A percentile compares a stretch with the other conserved stretches of the same genome.
Conservation (phyloP, 2,888 invertebrate genomes). For the Limnephilus lunatus region DNA sequence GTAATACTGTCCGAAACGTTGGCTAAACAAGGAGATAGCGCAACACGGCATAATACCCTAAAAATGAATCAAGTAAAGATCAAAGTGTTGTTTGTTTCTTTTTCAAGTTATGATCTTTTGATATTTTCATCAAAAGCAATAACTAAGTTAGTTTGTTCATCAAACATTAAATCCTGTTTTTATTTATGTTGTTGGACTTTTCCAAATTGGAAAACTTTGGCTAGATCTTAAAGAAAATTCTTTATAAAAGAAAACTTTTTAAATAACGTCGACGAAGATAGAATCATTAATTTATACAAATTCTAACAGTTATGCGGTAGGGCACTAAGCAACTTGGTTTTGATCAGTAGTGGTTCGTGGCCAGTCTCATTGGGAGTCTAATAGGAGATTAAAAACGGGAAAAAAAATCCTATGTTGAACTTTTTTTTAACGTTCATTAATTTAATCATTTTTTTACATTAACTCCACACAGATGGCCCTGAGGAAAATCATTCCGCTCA, state of each 20-base stretch:
- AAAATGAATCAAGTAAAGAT: too few species aligned
- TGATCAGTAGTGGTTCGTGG: background rate
- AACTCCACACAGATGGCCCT: too few species aligned
- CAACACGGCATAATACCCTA: too few species aligned
- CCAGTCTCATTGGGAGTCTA: too few species aligned
- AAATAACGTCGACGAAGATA: background rate
- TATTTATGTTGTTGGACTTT: background rate
- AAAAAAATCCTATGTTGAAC: too few species aligned
- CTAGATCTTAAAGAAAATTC: background rate
- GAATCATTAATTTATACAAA: background rate
- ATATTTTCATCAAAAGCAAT: background rate
- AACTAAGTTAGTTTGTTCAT: background rate
- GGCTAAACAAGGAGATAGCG: too few species aligned
- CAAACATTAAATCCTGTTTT: background rate
- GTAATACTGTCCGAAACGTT: too few species aligned
- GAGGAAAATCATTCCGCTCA: too few species aligned
- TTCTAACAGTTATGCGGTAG: background rate
- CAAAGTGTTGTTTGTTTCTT: background rate
- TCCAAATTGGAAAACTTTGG: background rate
- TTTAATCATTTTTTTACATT: too few species aligned
- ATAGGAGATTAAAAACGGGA: too few species aligned
- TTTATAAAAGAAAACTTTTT: background rate
- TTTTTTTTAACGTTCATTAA: too few species aligned
- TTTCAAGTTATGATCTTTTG: background rate
- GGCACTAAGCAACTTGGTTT: background rate